Percentiles rank a stretch among this genome's conserved stretches.
Evolutionary conservation across 2,113 vertebrate genomes (phyloP).

Genomic region (Galemys pyrenaicus): DNA sequence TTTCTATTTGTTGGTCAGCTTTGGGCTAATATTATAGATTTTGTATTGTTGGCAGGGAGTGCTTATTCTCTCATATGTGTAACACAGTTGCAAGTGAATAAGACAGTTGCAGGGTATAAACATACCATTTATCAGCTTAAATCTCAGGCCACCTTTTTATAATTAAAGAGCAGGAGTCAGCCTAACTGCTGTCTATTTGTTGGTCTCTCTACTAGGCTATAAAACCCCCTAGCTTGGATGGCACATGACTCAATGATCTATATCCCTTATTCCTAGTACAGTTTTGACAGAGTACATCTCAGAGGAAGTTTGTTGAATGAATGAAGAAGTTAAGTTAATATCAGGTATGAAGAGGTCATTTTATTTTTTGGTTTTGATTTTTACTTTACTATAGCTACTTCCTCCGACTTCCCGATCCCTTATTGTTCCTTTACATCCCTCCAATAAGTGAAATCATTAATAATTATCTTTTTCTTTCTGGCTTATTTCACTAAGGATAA

Average conservation of each 20-base stretch:
- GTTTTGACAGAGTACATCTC: not conserved
- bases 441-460: no score
- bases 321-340: not conserved
- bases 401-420: no score
- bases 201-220: not conserved
- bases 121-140: not conserved
- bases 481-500: no score
- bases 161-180: not conserved
- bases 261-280: not conserved
- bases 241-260: not conserved
- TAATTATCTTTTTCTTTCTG: no score
- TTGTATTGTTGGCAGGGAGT: not conserved
- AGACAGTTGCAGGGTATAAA: not conserved
- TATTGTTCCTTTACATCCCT: no score
- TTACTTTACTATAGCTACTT: no score
- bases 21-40: not conserved
- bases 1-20: not conserved
- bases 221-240: not conserved
- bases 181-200: not conserved
- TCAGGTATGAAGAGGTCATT: not conserved
- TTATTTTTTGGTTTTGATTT: no score
- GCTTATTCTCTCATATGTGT: not conserved
- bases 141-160: not conserved
- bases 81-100: not conserved
- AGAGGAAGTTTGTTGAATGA: not conserved